Base-by-base conservation (phyloP, 2,797 vertebrate species). In the Rostrhamus sociabilis region DNA sequence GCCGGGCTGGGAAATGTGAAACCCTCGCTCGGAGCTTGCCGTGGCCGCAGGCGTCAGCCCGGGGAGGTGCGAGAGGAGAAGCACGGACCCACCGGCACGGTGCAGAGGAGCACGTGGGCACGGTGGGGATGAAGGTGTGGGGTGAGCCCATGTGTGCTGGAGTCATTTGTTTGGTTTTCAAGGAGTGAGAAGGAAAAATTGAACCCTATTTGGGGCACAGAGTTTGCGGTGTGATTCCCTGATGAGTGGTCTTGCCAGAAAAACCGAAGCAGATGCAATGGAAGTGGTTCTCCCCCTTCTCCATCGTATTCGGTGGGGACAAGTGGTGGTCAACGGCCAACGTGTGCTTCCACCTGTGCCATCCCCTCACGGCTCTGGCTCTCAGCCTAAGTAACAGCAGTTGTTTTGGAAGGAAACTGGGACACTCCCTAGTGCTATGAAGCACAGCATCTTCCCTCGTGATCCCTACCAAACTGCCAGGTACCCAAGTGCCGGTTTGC, bases 51-150 rank as follows among this genome's bases (percentile, higher is more conserved):
- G 21, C 5, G 0, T 25, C 78, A 86, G 23, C 23, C 16, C 4
- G 0, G 60, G 66, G 36, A 64, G 9, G 2, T 56, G 67, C 8
- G 25, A 52, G 6, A 1, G 1, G 2, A 22, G 69, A 42, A 40
- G 8, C 63, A 34, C 0, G 0, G 67, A 45, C 43, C 26, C 82
- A 10, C 12, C 7, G 0, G 50, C 0, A 0, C 4, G 0, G 11
- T 40, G 56, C 27, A 42, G 32, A 58, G 47, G 29, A 52, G 26
- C 47, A 26, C 2, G 7, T 22, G 60, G 59, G 6, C 62, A 63
- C 2, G 0, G 34, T 3, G 9, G 62, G 38, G 32, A 21, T 25
- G 71, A 58, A 21, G 6, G 10, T 1, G 0, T 19, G 31, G 27
- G 22, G 31, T 48, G 38, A 87, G 32, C 68, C 21, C 34, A 7